These are phyloP conservation scores for Patiria pectinifera DNA, from an alignment of 53 echinoderm and acorn worm genomes.

Conservation along the genomic window DNA sequence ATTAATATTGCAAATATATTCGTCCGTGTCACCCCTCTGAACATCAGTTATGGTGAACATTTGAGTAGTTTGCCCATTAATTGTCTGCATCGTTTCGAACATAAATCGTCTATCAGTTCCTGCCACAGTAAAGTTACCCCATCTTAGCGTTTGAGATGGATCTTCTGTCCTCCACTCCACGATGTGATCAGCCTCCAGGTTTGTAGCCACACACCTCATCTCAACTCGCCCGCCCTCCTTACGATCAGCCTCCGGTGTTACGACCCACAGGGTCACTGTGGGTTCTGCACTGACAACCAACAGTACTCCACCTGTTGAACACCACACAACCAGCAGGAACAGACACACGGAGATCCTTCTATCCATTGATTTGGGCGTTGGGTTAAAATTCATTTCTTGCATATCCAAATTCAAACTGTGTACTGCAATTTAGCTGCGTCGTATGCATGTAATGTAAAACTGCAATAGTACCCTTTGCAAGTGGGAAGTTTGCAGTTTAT, in stretches of 20 bases:
- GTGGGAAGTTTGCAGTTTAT: too few species aligned
- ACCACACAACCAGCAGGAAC: conserved; percentile 24
- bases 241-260: conserved; percentile 23
- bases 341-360: background rate
- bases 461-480: too few species aligned
- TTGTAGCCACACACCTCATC: conserved; percentile 32
- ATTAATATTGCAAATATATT: background rate
- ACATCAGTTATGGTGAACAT: conserved; percentile 7
- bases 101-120: background rate
- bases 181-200: background rate
- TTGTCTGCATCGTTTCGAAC: conserved; percentile 8
- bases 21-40: conserved; percentile 8
- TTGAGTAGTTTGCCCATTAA: background rate
- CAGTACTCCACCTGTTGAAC: conserved; percentile 18
- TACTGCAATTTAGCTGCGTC: too few species aligned
- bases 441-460: too few species aligned
- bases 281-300: conserved; percentile 39
- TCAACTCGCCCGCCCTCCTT: conserved; percentile 29
- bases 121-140: background rate
- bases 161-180: conserved; percentile 14
- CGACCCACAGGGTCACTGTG: background rate
- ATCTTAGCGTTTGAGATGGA: conserved; percentile 17
- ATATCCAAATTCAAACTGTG: too few species aligned
- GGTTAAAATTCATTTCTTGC: background rate
- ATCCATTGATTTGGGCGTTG: background rate